phyloP scores from a whole-genome alignment of 2,797 vertebrate genomes.

The Pangasius sanitwongsei region DNA sequence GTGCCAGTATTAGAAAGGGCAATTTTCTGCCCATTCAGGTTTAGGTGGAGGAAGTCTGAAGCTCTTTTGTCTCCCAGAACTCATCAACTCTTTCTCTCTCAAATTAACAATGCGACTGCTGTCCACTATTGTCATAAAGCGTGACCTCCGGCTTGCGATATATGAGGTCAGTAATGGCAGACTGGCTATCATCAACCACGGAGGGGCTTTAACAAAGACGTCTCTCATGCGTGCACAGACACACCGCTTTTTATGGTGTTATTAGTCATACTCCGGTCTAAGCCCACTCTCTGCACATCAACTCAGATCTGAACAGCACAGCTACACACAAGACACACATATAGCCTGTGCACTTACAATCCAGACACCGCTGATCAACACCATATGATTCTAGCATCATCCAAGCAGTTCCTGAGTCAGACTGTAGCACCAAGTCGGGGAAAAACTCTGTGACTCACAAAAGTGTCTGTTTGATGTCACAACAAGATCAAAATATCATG shows the following conservation, averaged over 20 bases:
- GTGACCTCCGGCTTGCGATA: conserved; percentile 56
- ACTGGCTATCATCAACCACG: conserved; percentile 59
- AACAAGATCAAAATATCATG: conserved; percentile 16
- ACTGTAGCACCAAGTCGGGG: neutral
- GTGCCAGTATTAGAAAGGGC: conserved; percentile 19
- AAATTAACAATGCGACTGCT: conserved; percentile 53
- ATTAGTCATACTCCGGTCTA: conserved; percentile 58
- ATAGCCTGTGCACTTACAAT: conserved; percentile 1
- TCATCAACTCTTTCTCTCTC: conserved; percentile 41
- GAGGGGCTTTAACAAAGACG: conserved; percentile 49
- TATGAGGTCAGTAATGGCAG: conserved; percentile 60
- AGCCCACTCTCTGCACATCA: conserved; percentile 54
- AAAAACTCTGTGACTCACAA: conserved; percentile 39
- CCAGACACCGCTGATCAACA: conserved; percentile 38
- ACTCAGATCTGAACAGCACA: conserved; percentile 47
- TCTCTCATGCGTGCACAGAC: conserved; percentile 53
- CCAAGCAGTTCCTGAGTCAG: conserved; percentile 37
- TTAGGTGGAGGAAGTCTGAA: conserved; percentile 44
- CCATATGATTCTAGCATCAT: conserved; percentile 47
- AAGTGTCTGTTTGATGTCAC: conserved; percentile 26
- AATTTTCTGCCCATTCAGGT: conserved; percentile 48
- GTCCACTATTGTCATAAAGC: conserved; percentile 55
- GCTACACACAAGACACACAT: conserved; percentile 39
- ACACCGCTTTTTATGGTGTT: conserved; percentile 55
- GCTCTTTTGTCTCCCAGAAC: conserved; percentile 11